Evolutionary conservation across 2,113 vertebrate species (phyloP), one percentile per base, ranked within the genome.

Genomic region (Hippocampus barbouri): DNA sequence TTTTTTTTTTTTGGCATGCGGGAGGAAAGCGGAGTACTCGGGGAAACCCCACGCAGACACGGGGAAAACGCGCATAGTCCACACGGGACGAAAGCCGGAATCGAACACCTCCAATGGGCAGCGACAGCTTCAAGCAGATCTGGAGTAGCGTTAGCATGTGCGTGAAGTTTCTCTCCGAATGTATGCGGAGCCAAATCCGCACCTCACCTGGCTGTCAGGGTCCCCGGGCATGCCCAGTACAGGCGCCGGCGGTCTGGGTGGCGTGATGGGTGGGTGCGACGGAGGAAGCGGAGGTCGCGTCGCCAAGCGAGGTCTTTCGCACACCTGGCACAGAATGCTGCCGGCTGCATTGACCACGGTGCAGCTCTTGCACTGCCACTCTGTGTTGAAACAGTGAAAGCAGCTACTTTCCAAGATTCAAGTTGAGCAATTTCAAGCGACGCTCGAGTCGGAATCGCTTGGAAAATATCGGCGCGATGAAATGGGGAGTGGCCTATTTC

Each of bases 291-390:
- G 91, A n/a, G 93, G 93, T 25, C 90, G 89, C 2, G 94, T 93
- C 5, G 95, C 94, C 85, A 96, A 83, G 11, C 95, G 93, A 75
- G 95, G 95, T 71, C 95, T 90, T 72, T 96, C 94, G 83, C 95
- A 96, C 18, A 94, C 90, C 56, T 94, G 91, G 66, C 95, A 96
- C 0, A 96, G 85, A 60, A 96, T 88, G 5, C 93, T 94, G 66
- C 92, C 91, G 12, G 90, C 82, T n/a, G 91, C 77, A 18, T 96
- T 96, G 63, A 94, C 89, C 77, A 95, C 84, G 4, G 95, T 96
- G 54, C 95, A 96, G 84, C 94, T 94, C 83, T 93, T 94, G 81
- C 95, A 96, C 66, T 92, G 87, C 95, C 95, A 96, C 71, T 93
- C 91, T 92, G 51, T 74, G 14, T n/a, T 21, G 23, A 20, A 72